Evolutionary conservation across 2,113 vertebrate genomes (phyloP), one percentile per base, ranked within the genome.

Genomic region (Dipodomys merriami): DNA sequence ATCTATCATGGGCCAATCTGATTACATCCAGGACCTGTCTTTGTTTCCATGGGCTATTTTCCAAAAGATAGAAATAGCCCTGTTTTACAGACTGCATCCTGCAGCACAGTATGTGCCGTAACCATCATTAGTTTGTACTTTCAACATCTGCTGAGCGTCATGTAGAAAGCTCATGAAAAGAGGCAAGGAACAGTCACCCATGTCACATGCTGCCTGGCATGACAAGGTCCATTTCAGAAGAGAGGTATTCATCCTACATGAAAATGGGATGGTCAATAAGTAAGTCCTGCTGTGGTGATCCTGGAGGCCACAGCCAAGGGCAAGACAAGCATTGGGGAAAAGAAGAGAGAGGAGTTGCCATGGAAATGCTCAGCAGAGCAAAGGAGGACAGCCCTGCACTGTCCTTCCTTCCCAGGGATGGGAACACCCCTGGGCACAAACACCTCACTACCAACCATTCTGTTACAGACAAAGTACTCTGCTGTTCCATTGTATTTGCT

Each of bases 31-130:
- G 73, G 84, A 82, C 27, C 85, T 39, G 25, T 69, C 82, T 87
- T 93, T 74, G 29, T 90, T 93, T 91, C 93, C 90, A 62, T 10
- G 16, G 46, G 85, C 68, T 49, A 33, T 29, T 89, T 89, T 60
- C 87, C 83, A 92, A 72, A 88, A 65, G 72, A 89, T 0, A 95
- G 69, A 84, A 94, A 93, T 22, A 73, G 73, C 46, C 78, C 65
- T 85, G 78, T 79, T 82, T 93, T 73, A 85, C 33, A 60, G 68
- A 78, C 67, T 77, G 60, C 68, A 77, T 90, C 86, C 80, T 83
- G 35, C 23, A n/a, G 72, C 53, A 67, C 67, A 84, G 53, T 29
- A 10, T 71, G 86, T 35, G 15, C 88, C 82, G 1, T 46, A 57
- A 78, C 6, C 77, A n/a, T 78, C 90, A 89, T 39, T 89, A 53